Base-by-base conservation (phyloP, 2,113 vertebrate genomes). In the Ardeotis arabs region DNA sequence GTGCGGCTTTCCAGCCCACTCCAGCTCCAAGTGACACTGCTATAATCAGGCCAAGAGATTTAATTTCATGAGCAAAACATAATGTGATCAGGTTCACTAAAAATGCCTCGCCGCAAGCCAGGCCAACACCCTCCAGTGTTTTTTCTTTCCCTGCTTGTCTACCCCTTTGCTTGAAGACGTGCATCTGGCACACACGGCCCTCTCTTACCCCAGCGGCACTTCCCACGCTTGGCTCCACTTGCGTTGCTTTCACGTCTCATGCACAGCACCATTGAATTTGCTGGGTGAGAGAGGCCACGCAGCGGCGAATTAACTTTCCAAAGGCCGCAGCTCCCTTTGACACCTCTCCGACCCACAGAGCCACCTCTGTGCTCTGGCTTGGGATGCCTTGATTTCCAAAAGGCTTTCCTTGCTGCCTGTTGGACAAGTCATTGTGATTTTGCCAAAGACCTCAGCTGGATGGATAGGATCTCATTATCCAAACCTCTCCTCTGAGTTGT, bases 11-110 rank as follows among this genome's bases (percentile, higher is more conserved):
- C 49, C 79, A 79, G 58, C 47, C 37, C 76, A 7, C 62, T 50
- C 62, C 58, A 72, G 53, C 24, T 15, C 70, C 0, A 1, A 78
- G 83, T 1, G 6, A 33, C 9, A 15, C 79, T 22, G 58, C 59
- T 82, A 70, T 84, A 70, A 79, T 85, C 83, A 92, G 72, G 31
- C 70, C 53, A 68, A 67, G 83, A 86, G 80, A 35, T 79, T 93
- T 86, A 68, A 68, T 94, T 90, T n/a, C 35, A 37, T 25, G 64
- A 88, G 37, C 45, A 35, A 59, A 88, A 59, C 0, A 1, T 52
- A 23, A 45, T 31, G 79, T 7, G 10, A 79, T 22, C 47, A 45
- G 16, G 6, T 41, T 72, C 72, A 35, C 67, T 41, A 62, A 50
- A 27, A 55, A 47, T 0, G 8, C 10, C 55, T 73, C 0, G 0